A percentile compares a stretch with the other conserved stretches of the same genome.
phyloP scores from a whole-genome alignment of 2,888 invertebrate species.

The Scaptomyza parva region DNA sequence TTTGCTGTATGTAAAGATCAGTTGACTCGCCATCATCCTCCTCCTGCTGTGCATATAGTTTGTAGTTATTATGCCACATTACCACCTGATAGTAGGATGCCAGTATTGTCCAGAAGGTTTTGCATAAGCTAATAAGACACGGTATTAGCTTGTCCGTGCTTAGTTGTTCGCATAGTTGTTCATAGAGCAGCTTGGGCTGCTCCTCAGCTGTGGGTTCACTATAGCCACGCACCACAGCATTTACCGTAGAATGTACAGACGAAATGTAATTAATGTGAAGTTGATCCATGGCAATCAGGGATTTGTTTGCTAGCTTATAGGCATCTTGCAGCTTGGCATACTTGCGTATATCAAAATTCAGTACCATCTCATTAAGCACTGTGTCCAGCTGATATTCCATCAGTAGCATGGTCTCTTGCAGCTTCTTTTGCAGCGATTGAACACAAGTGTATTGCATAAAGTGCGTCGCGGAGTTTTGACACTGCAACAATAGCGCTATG shows the following conservation, averaged over 20 bases:
- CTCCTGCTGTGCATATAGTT: conserved; percentile 77
- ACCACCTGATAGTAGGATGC: conserved; percentile 89
- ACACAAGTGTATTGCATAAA: conserved; percentile 97
- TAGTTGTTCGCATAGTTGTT: conserved; percentile 89
- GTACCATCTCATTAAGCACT: conserved; percentile 90
- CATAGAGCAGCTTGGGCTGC: conserved; percentile 90
- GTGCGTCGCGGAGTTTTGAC: conserved; percentile 92
- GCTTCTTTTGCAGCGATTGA: conserved; percentile 92
- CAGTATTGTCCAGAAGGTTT: conserved; percentile 92
- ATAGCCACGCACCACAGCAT: conserved; percentile 86
- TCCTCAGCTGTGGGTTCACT: conserved; percentile 85
- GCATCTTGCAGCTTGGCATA: conserved; percentile 95
- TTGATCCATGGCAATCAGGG: conserved; percentile 96
- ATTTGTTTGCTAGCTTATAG: conserved; percentile 95
- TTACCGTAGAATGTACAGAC: conserved; percentile 93
- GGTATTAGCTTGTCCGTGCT: conserved; percentile 85
- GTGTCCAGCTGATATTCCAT: conserved; percentile 96
- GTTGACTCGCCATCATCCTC: conserved; percentile 86
- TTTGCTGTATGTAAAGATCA: conserved; percentile 93
- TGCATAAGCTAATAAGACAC: conserved; percentile 94
- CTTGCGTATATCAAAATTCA: conserved; percentile 90
- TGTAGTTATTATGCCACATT: conserved; percentile 84
- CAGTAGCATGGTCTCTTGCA: conserved; percentile 95
- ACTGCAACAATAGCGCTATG: conserved; percentile 94
- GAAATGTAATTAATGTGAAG: conserved; percentile 97